Evolutionary conservation across 2,113 vertebrate genomes (phyloP), one percentile per base, ranked within the genome.

Genomic region (Casuarius casuarius): DNA sequence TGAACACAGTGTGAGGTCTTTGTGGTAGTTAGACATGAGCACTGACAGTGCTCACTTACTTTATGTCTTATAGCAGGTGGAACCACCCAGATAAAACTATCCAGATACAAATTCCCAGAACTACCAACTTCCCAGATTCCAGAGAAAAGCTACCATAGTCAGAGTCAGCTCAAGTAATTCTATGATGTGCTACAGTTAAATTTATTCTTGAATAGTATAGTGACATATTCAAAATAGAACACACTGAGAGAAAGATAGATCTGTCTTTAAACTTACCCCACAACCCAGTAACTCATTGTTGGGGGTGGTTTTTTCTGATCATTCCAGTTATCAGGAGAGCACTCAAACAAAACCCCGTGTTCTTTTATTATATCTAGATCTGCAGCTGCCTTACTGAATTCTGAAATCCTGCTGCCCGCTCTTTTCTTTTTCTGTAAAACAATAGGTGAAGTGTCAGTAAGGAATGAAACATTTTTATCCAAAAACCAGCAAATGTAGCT

Each of bases 261-360:
- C 35, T 22, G n/a, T 66, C 40, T 78, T 12, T 33, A 33, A 42
- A 96, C 98, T 65, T 98, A 99, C 99, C 99, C 99, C n/a, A 99
- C 98, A 46, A 99, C 99, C 99, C 99, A 99, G 98, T 99, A 99
- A n/a, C 96, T 99, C 99, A 99, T 98, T 73, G 98, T 99, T 74
- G 99, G 99, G 22, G 99, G 98, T 7, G 99, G 91, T 94, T 98
- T 99, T 98, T 98, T 99, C 97, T 98, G 98, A 95, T 99, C 99
- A 3, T 98, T 98, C 99, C 99, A 99, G 97, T 99, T 99, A 89
- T 99, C 98, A 8, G 99, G 98, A 95, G 98, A 98, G 92, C 99
- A 99, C 95, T 99, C 99, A 96, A 99, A 99, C 91, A 99, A 94
- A 68, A 99, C 98, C 5, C 99, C 99, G 2, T 99, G 98, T 96